phyloP scores from a whole-genome alignment of 2,797 vertebrate genomes.

The Lepilemur ruficaudatus region DNA sequence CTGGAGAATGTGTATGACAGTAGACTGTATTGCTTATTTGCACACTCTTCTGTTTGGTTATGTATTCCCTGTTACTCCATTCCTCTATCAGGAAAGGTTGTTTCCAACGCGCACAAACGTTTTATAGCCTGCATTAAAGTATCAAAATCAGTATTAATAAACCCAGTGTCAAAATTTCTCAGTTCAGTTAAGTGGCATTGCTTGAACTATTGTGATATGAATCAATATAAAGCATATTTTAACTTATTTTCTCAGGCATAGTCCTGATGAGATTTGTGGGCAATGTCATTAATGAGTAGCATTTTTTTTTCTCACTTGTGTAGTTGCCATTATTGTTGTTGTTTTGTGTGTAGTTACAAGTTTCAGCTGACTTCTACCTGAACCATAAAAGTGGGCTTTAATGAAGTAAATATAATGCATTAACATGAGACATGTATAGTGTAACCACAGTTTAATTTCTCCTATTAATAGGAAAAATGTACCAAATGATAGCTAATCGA shows the following conservation, averaged over 20 bases:
- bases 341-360: neutral
- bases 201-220: neutral
- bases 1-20: neutral
- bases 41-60: neutral
- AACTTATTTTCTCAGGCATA: neutral
- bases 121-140: neutral
- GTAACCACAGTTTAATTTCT: neutral
- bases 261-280: neutral
- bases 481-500: neutral
- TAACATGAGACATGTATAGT: neutral
- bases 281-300: neutral
- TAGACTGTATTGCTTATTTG: neutral
- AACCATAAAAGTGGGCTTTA: neutral
- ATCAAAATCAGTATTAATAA: conserved; percentile 8
- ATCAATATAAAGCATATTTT: neutral
- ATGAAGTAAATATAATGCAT: neutral
- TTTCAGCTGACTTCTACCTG: neutral
- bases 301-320: neutral
- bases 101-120: neutral
- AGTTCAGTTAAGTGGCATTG: neutral
- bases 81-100: neutral
- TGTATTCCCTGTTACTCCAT: neutral
- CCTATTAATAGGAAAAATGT: neutral
- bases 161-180: neutral
- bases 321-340: neutral